Percentiles rank a stretch among this genome's conserved stretches.
phyloP scores from a whole-genome alignment of 2,113 vertebrate genomes.

The Arvicanthis niloticus region DNA sequence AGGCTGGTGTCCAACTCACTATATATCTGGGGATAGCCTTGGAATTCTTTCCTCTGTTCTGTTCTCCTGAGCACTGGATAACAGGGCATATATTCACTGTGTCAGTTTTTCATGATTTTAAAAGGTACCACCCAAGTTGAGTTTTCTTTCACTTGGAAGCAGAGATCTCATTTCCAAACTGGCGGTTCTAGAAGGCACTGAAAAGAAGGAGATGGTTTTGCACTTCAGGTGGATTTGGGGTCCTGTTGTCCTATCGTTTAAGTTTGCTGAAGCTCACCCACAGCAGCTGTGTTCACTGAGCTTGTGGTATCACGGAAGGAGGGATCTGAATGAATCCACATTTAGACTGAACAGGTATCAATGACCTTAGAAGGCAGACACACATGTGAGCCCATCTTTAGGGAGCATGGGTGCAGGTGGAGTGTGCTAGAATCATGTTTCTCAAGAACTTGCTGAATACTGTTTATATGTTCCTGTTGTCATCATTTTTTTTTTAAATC shows the following conservation, averaged over 20 bases:
- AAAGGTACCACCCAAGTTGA: background rate
- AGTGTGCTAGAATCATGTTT: background rate
- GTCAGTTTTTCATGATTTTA: background rate
- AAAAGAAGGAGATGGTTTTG: conserved; percentile 44
- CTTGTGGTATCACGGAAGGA: background rate
- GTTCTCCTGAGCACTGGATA: background rate
- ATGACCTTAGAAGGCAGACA: conserved; percentile 10
- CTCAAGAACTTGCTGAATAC: background rate
- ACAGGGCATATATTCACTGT: background rate
- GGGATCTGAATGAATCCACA: background rate
- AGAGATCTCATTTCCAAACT: background rate
- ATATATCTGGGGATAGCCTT: background rate
- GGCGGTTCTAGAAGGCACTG: background rate
- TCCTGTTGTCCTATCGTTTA: background rate
- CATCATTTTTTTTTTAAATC: background rate
- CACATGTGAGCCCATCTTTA: background rate
- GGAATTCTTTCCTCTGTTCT: background rate
- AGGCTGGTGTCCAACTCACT: background rate
- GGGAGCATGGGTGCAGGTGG: background rate
- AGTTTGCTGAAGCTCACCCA: conserved; percentile 1
- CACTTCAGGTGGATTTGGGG: background rate
- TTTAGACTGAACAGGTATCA: background rate
- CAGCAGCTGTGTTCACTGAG: background rate
- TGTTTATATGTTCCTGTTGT: background rate
- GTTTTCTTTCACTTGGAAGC: conserved; percentile 36